Percentiles rank a stretch among this genome's conserved stretches.
These are phyloP conservation scores for Rapana venosa DNA, from an alignment of 2,888 invertebrate species.

Conservation along the genomic window DNA sequence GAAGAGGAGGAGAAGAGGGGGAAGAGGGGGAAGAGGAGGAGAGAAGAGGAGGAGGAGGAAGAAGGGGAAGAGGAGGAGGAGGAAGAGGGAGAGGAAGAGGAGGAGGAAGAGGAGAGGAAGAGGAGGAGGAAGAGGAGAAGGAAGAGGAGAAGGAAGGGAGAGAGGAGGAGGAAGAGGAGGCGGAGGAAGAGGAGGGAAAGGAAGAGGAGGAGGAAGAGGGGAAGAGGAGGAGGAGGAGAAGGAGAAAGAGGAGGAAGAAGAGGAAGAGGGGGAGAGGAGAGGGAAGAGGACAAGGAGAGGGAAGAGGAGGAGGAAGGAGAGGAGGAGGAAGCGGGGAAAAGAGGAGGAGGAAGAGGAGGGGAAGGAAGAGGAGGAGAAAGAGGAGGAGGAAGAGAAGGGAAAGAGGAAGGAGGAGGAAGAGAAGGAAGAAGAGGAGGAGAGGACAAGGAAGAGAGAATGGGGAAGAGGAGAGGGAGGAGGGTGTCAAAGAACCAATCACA, in stretches of 20 bases:
- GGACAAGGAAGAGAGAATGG: not conserved
- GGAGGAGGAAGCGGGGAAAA: not conserved
- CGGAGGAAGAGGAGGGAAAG: too few relatives aligned
- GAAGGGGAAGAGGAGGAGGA: too few relatives aligned
- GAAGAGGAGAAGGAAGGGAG: too few relatives aligned
- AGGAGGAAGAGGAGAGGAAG: too few relatives aligned
- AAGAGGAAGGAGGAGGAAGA: not conserved
- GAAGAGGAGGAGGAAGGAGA: not conserved
- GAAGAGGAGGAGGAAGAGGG: too few relatives aligned
- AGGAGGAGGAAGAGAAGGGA: not conserved
- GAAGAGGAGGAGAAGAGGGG: too few relatives aligned
- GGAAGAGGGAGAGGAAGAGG: too few relatives aligned
- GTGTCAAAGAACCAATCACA: not conserved
- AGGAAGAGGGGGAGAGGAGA: not conserved
- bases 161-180: too few relatives aligned
- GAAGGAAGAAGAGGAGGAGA: not conserved
- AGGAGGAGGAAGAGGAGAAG: too few relatives aligned
- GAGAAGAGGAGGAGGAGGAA: too few relatives aligned
- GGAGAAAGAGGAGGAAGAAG: not conserved
- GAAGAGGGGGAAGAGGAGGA: too few relatives aligned
- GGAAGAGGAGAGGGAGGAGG: conserved; percentile 19
- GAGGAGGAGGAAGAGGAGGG: not conserved
- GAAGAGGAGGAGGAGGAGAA: not conserved
- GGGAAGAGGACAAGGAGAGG: not conserved
- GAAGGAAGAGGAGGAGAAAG: not conserved